Evolutionary conservation across 2,888 invertebrate species (phyloP).

Genomic region (Tipula confusa): DNA sequence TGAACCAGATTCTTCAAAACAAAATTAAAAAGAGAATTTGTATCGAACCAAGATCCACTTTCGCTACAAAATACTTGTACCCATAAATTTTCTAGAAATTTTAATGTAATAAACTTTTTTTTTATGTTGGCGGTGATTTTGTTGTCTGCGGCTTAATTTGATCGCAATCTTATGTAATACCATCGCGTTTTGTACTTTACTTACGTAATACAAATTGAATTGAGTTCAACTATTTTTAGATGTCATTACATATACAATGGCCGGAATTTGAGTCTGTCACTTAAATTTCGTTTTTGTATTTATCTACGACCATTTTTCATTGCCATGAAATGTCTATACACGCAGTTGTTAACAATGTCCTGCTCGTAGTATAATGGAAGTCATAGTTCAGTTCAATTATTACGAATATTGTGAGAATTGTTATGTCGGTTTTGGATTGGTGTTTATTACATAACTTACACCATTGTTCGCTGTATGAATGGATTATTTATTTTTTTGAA

Average conservation of each 20-base stretch:
- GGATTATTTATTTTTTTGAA: too few species aligned
- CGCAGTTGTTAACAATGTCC: too few species aligned
- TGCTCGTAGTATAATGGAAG: too few species aligned
- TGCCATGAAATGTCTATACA: neutral
- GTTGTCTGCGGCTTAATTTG: neutral
- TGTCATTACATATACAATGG: neutral
- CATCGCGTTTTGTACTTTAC: neutral
- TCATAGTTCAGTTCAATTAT: too few species aligned
- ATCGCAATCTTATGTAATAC: neutral
- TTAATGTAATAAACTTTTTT: too few species aligned
- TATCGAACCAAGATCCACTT: neutral
- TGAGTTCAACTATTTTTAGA: neutral
- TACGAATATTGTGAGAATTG: too few species aligned
- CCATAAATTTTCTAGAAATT: neutral
- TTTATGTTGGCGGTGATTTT: neutral
- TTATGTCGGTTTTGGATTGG: too few species aligned
- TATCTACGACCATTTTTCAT: neutral
- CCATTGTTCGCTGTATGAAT: too few species aligned
- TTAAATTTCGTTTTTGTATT: neutral
- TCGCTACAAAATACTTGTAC: neutral
- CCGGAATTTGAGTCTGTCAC: neutral
- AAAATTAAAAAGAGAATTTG: neutral
- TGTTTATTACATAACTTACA: too few species aligned
- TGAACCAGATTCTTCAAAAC: constrained; percentile 1
- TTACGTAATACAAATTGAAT: neutral